Evolutionary conservation across 2,888 invertebrate species (phyloP).

Genomic region (Nipponacmea schrenckii): DNA sequence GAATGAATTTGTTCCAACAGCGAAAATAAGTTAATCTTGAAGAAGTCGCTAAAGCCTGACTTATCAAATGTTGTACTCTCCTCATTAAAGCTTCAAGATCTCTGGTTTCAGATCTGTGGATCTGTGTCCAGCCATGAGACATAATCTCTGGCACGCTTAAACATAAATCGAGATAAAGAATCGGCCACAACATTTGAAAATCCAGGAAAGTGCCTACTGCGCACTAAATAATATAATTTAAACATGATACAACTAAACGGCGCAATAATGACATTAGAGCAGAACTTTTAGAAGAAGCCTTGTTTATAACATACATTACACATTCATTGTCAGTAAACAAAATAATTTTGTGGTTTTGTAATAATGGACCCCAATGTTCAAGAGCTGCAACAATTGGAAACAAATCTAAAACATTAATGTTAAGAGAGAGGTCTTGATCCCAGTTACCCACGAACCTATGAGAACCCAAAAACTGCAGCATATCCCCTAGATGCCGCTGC

Average conservation of each 20-base stretch:
- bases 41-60: no score
- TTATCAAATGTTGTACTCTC: no score
- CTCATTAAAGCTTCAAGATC: no score
- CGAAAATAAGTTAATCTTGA: background rate
- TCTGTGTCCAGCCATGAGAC: no score
- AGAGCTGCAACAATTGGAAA: background rate
- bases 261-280: background rate
- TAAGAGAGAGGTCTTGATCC: background rate
- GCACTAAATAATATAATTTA: no score
- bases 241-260: background rate
- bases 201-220: no score
- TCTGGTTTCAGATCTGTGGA: no score
- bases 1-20: background rate
- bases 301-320: no score
- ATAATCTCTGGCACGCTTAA: no score
- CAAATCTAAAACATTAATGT: constrained; percentile 3
- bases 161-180: no score
- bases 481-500: background rate
- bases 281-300: constrained; percentile 4
- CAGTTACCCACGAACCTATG: background rate
- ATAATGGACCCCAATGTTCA: background rate
- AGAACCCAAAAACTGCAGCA: constrained; percentile 3
- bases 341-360: background rate
- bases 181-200: no score
- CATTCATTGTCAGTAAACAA: constrained; percentile 3